Evolutionary conservation across 2,113 vertebrate genomes (phyloP).

Genomic region (Xiphias gladius): DNA sequence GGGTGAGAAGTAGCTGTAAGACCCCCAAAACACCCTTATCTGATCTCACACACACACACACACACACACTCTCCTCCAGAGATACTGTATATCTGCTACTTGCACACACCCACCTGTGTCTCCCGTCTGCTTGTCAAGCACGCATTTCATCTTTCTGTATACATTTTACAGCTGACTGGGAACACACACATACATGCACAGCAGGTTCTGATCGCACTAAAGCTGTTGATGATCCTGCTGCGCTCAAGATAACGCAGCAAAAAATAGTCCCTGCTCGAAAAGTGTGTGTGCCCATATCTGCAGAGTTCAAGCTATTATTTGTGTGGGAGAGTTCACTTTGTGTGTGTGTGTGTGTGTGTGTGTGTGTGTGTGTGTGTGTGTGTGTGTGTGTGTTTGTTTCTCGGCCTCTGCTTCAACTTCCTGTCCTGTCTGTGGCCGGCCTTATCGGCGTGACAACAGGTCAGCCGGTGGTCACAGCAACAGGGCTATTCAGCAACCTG

Average conservation of each 20-base stretch:
- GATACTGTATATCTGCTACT: background rate
- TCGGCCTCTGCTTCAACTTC: constrained; percentile 76
- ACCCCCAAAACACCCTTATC: constrained; percentile 56
- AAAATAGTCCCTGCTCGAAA: background rate
- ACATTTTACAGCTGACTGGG: background rate
- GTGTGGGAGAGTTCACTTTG: constrained; percentile 52
- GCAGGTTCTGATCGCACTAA: constrained; percentile 12
- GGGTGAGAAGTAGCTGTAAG: constrained; percentile 13
- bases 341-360: constrained; percentile 27
- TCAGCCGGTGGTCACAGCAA: constrained; percentile 72
- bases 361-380: too few relatives aligned
- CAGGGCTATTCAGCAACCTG: constrained; percentile 37
- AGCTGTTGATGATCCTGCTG: constrained; percentile 11
- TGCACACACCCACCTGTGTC: constrained; percentile 1
- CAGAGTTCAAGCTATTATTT: constrained; percentile 49
- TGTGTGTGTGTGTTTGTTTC: constrained; percentile 44
- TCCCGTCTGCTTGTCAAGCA: background rate
- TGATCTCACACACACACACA: constrained; percentile 52
- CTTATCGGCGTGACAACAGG: constrained; percentile 75
- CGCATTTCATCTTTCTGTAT: background rate
- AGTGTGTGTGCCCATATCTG: constrained; percentile 33
- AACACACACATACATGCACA: background rate
- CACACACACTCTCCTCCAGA: constrained; percentile 6
- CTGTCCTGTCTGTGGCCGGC: constrained; percentile 76
- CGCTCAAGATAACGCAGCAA: constrained; percentile 39